A percentile compares a stretch with the other conserved stretches of the same genome.
Conservation (phyloP, 2,797 vertebrate species). For the Alauda arvensis region DNA sequence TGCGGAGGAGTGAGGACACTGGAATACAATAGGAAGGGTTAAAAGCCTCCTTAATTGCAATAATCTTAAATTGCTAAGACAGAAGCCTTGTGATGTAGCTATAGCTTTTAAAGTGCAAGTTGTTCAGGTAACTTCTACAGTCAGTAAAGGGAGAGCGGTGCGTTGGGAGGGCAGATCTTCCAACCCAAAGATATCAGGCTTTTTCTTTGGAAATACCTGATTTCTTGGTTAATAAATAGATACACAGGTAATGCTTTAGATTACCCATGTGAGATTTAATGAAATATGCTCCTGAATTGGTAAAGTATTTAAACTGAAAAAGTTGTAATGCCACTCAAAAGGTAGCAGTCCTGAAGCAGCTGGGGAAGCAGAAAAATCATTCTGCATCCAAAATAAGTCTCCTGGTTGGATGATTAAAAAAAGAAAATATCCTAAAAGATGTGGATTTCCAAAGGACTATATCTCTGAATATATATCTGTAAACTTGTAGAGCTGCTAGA, state of each 20-base stretch:
- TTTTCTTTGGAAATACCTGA: background rate
- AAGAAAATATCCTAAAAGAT: background rate
- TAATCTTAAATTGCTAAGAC: background rate
- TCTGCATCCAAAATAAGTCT: background rate
- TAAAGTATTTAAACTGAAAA: background rate
- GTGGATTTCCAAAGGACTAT: background rate
- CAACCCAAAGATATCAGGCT: background rate
- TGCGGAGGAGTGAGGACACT: background rate
- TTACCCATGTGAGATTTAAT: background rate
- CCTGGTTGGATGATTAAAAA: background rate
- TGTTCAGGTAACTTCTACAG: background rate
- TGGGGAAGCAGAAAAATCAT: background rate
- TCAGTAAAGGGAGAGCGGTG: accelerated
- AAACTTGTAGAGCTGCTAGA: background rate
- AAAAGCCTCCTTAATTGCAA: background rate
- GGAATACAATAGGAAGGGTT: background rate
- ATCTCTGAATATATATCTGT: background rate
- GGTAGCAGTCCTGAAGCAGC: background rate
- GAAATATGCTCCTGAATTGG: background rate
- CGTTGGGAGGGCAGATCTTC: background rate
- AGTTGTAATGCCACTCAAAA: background rate
- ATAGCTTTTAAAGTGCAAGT: background rate
- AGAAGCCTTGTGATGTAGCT: background rate
- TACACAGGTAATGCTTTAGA: background rate
- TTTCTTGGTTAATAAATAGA: background rate